These are phyloP conservation scores for Carassius gibelio DNA, from an alignment of 2,113 vertebrate species.

Conservation along the genomic window DNA sequence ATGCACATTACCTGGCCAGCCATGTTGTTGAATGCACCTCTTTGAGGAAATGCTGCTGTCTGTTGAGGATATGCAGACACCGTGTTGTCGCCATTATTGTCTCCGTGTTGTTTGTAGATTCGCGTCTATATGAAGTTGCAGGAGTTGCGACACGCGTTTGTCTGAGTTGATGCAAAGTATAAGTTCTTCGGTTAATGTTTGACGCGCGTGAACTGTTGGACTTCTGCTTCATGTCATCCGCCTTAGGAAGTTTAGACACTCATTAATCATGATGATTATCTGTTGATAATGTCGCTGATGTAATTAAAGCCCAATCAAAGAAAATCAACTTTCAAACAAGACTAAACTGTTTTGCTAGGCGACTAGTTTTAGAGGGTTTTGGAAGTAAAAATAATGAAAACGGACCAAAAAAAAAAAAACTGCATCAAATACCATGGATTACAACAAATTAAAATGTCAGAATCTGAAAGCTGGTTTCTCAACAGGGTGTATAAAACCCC, in stretches of 20 bases:
- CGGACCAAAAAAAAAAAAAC: too few species aligned
- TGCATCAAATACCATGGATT: too few species aligned
- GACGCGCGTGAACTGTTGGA: slow-evolving; percentile 35
- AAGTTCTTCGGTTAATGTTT: slow-evolving; percentile 61
- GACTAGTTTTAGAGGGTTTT: not conserved
- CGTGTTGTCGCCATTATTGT: slow-evolving; percentile 64
- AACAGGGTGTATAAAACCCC: too few species aligned
- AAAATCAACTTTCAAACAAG: not conserved
- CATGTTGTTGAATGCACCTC: not conserved
- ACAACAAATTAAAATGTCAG: too few species aligned
- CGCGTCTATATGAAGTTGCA: not conserved
- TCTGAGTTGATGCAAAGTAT: slow-evolving; percentile 45
- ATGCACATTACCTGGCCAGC: slow-evolving; percentile 37
- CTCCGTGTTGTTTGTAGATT: not conserved
- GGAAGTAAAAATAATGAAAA: too few species aligned
- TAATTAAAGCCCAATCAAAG: not conserved
- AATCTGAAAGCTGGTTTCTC: too few species aligned
- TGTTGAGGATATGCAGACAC: slow-evolving; percentile 7
- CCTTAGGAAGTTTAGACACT: not conserved
- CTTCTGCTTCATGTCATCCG: not conserved
- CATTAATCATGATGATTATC: not conserved
- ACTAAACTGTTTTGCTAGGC: not conserved
- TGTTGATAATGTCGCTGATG: not conserved
- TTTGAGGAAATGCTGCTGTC: slow-evolving; percentile 14
- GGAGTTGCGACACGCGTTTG: not conserved